phyloP scores from a whole-genome alignment of 1,140 invertebrate genomes.

The Drosophila aff. region DNA sequence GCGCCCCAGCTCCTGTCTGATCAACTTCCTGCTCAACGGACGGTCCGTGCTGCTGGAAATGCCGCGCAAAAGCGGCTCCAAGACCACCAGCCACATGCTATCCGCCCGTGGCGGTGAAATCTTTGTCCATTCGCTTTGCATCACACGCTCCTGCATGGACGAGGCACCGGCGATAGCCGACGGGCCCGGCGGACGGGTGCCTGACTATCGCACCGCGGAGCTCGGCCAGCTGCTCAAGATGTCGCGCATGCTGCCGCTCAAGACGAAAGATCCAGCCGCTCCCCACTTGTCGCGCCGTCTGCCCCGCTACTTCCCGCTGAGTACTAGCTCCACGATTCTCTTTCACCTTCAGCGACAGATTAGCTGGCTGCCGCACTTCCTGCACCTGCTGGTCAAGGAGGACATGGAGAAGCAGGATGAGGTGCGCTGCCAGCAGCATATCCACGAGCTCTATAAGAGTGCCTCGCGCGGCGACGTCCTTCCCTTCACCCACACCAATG shows the following conservation, averaged over 20 bases:
- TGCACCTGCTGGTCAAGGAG: conserved; percentile 93
- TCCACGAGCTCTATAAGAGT: conserved; percentile 92
- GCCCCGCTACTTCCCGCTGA: conserved; percentile 97
- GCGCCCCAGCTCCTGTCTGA: conserved; percentile 97
- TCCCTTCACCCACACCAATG: conserved; percentile 87
- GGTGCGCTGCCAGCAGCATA: conserved; percentile 94
- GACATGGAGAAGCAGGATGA: conserved; percentile 94
- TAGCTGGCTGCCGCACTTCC: conserved; percentile 92
- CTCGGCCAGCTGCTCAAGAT: conserved; percentile 95
- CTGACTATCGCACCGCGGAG: conserved; percentile 95
- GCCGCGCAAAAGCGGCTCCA: conserved; percentile 93
- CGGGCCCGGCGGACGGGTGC: conserved; percentile 95
- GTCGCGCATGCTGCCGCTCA: conserved; percentile 91
- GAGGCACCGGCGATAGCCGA: conserved; percentile 98
- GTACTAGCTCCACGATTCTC: conserved; percentile 90
- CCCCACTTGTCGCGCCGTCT: conserved; percentile 89
- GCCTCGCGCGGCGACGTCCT: conserved; percentile 94
- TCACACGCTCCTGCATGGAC: conserved; percentile 94
- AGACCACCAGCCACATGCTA: conserved; percentile 96
- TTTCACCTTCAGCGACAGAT: conserved; percentile 90
- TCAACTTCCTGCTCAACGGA: conserved; percentile 97
- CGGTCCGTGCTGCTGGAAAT: conserved; percentile 98
- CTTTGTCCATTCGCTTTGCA: conserved; percentile 96
- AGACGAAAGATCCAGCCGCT: conserved; percentile 80
- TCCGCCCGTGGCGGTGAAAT: conserved; percentile 98